Evolutionary conservation across 2,113 vertebrate genomes (phyloP), one percentile per base, ranked within the genome.

Genomic region (Tragelaphus scriptus): DNA sequence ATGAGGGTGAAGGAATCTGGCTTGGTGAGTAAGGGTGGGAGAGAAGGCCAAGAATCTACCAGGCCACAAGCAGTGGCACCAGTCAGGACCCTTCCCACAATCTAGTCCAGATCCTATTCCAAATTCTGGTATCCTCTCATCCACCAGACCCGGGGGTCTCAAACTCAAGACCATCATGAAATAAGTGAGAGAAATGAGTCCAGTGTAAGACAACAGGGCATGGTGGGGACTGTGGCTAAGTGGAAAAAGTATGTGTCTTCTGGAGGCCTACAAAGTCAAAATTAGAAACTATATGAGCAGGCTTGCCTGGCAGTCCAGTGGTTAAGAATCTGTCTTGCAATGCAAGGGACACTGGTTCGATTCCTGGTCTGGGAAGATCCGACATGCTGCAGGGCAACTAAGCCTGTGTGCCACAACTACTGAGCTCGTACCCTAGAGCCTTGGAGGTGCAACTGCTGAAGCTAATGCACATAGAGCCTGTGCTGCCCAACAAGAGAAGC

Each of bases 1-100:
- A 40, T 23, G 26, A 56, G 9, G 53, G 13, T 51, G 63, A 87
- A 84, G 79, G 59, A 77, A 93, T 92, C 82, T 92, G 94, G 96
- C 93, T 92, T 94, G 92, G 86, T 93, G 85, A n/a, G 19, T 47
- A 71, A 25, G 51, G 14, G 16, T 88, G 59, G 65, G 44, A 75
- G 91, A 65, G 77, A 86, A 59, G 88, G 21, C 44, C 77, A 40
- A 51, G 44, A 26, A 28, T 88, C 49, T 44, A 3, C 13, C 77
- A 77, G 55, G 40, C 30, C 32, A 44, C 85, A 53, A 47, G 25
- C 55, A 47, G 21, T 44, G 14, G 79, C 71, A n/a, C 19, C n/a
- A 14, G 84, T 53, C 55, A 75, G 25, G 30, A 58, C 56, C 30
- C 77, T 87, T 47, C n/a, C 40, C 32, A 65, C 51, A 11, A 3